A percentile compares a stretch with the other conserved stretches of the same genome.
phyloP scores from a whole-genome alignment of 2,888 invertebrate species.

The Nomada ruficornis region DNA sequence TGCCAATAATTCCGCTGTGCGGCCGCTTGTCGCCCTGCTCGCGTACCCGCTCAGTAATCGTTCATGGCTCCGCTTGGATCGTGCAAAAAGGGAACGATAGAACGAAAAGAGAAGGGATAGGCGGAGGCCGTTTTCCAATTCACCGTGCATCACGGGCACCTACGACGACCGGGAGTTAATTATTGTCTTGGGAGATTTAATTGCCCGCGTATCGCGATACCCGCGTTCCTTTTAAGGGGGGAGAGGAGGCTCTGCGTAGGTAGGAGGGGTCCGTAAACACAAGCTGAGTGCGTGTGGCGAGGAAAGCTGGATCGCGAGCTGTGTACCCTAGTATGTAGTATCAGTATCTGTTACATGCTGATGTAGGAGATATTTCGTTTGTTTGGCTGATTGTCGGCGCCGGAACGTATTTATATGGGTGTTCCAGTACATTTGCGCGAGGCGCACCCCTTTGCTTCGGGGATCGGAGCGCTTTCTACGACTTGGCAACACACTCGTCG shows the following conservation, averaged over 20 bases:
- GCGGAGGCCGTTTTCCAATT: constrained; percentile 77
- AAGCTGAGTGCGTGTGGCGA: constrained; percentile 56
- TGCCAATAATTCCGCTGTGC: constrained; percentile 80
- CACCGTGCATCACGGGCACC: constrained; percentile 75
- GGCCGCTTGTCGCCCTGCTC: constrained; percentile 76
- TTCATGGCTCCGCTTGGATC: constrained; percentile 61
- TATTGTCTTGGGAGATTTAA: constrained; percentile 81
- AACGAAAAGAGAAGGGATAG: constrained; percentile 18
- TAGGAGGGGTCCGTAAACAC: constrained; percentile 54
- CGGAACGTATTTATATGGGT: constrained; percentile 38
- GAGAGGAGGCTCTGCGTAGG: neutral
- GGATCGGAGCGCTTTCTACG: neutral
- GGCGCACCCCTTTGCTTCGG: constrained; percentile 10
- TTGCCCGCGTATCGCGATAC: constrained; percentile 76
- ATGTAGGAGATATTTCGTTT: constrained; percentile 57
- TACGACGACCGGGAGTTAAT: constrained; percentile 77
- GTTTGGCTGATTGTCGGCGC: constrained; percentile 45
- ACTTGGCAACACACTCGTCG: too few relatives aligned
- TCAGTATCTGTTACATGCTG: constrained; percentile 67
- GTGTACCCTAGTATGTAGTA: constrained; percentile 62
- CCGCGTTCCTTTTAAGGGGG: constrained; percentile 48
- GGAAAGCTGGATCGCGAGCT: constrained; percentile 58
- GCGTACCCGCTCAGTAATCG: constrained; percentile 66
- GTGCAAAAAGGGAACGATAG: constrained; percentile 5
- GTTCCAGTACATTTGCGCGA: constrained; percentile 12